These are phyloP conservation scores for Coreoperca whiteheadi DNA, from an alignment of 2,113 vertebrate species.

Conservation along the genomic window DNA sequence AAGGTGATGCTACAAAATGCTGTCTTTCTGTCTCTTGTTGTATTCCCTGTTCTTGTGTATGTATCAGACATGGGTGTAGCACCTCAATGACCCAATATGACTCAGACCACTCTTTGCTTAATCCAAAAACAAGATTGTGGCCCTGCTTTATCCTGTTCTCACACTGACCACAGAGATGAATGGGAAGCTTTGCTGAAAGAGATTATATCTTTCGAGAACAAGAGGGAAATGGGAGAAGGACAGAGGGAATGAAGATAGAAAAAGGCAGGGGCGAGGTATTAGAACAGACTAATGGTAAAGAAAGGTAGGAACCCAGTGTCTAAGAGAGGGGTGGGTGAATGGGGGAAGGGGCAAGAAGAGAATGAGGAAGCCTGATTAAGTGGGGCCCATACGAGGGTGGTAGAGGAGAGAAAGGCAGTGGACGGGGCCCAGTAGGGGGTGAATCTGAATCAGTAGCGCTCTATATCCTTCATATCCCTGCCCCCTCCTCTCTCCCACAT, in stretches of 20 bases:
- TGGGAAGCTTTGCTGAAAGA: conserved; percentile 72
- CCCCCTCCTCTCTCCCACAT: conserved; percentile 74
- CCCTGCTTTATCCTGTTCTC: conserved; percentile 44
- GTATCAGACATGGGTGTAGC: background rate
- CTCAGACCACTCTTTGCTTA: conserved; percentile 37
- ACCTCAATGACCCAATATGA: conserved; percentile 34
- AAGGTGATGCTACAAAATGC: background rate
- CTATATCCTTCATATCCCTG: conserved; percentile 63
- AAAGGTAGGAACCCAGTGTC: conserved; percentile 16
- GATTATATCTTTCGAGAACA: conserved; percentile 76
- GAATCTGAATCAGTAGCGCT: conserved; percentile 79
- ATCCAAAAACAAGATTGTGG: conserved; percentile 68
- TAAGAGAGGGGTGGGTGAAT: conserved; percentile 31
- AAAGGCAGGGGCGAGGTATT: conserved; percentile 14
- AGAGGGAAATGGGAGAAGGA: conserved; percentile 55
- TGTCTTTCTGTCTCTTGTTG: conserved; percentile 15
- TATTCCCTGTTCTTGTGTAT: conserved; percentile 3
- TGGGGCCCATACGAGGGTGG: conserved; percentile 43
- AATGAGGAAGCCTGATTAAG: conserved; percentile 61
- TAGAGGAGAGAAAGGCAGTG: conserved; percentile 45
- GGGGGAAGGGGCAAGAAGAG: conserved; percentile 25
- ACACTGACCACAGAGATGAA: conserved; percentile 65
- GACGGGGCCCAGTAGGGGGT: conserved; percentile 68
- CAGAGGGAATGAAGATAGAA: conserved; percentile 45
- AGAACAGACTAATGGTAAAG: conserved; percentile 12